These are phyloP conservation scores for Alfaro cultratus DNA, from an alignment of 2,797 vertebrate genomes.

Conservation along the genomic window DNA sequence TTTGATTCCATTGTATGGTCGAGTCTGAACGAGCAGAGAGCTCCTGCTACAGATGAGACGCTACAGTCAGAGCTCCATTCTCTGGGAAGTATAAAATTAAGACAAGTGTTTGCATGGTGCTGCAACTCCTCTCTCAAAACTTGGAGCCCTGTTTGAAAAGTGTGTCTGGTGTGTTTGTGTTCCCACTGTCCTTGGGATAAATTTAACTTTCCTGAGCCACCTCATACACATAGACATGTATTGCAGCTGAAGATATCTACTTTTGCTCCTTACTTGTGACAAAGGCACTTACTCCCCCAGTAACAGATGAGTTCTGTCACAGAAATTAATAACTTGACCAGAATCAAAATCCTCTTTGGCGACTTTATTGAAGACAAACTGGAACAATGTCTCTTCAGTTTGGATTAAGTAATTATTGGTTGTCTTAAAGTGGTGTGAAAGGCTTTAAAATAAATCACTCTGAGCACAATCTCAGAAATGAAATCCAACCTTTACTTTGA, in stretches of 20 bases:
- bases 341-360: not conserved
- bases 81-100: constrained; percentile 72
- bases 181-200: constrained; percentile 74
- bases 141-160: constrained; percentile 23
- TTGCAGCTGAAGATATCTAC: constrained; percentile 21
- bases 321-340: not conserved
- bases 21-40: constrained; percentile 87
- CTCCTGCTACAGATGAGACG: constrained; percentile 56
- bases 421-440: not conserved
- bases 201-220: constrained; percentile 67
- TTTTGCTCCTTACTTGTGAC: constrained; percentile 23
- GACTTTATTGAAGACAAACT: not conserved
- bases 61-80: constrained; percentile 62
- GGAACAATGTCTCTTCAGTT: not conserved
- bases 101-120: not conserved
- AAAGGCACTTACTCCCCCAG: not conserved
- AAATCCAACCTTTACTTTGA: not conserved
- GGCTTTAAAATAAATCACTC: not conserved
- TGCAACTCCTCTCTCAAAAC: constrained; percentile 1
- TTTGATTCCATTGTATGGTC: constrained; percentile 93
- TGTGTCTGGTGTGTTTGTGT: constrained; percentile 42
- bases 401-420: not conserved
- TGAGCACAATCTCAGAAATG: not conserved
- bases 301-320: not conserved
- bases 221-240: constrained; percentile 19